Base-by-base conservation (phyloP, 2,797 vertebrate species). In the Acridotheres tristis region DNA sequence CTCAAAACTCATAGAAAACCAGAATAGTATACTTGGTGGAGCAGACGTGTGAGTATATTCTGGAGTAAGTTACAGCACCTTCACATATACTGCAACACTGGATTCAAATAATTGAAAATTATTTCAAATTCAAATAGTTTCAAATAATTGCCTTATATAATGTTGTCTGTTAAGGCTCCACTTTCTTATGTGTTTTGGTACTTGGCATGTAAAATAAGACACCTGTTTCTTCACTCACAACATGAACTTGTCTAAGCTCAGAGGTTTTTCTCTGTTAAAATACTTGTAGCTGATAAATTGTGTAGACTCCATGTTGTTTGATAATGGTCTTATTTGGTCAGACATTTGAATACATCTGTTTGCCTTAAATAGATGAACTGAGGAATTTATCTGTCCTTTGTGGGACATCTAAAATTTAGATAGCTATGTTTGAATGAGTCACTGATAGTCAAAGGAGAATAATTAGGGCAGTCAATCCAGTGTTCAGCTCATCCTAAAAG, bases 231-330 rank as follows among this genome's bases (percentile, higher is more conserved):
- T 89, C 38, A 50, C 51, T 95, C 45, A 48, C 25, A 57, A 29
- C 82, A 72, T 62, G 86, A 88, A 77, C 53, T 80, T 71, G 34
- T 87, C 29, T 77, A 91, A 90, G 15, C 34, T 92, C 67, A 93
- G 38, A 61, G 38, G 11, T 55, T 90, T 78, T 83, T 67, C 47
- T 80, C 47, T 81, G 59, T 78, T 84, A 71, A 74, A 79, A 55
- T 82, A 36, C 25, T 87, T 71, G 30, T 29, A 47, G n/a, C 26
- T 22, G 48, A n/a, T 76, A 82, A 90, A 79, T 26, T 50, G 7
- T 34, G 14, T 51, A 57, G 67, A 59, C 21, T 69, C 61, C 16
- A 40, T n/a, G 22, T 82, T 89, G 29, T 86, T 78, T 66, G 68
- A 89, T 61, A 90, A 75, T 66, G 29, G 29, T 4, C 5, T 73